Evolutionary conservation across 2,113 vertebrate species (phyloP).

Genomic region (Salminus brasiliensis): DNA sequence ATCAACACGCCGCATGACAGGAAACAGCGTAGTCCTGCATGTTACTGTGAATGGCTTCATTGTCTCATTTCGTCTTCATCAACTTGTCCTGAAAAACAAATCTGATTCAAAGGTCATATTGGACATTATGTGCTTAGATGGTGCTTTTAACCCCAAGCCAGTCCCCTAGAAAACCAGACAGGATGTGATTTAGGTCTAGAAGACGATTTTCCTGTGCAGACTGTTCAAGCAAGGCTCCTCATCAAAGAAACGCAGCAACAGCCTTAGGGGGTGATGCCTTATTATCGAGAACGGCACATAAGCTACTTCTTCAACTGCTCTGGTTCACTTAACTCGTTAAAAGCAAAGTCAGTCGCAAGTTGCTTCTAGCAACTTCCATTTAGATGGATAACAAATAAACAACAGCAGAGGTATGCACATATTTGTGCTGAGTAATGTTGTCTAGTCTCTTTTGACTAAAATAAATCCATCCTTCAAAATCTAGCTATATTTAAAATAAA

Average conservation of each 20-base stretch:
- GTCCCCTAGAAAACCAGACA: background rate
- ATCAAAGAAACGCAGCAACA: background rate
- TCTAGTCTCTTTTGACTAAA: too few species aligned
- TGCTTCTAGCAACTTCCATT: too few species aligned
- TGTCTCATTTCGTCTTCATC: background rate
- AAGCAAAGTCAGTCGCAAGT: too few species aligned
- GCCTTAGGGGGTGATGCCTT: background rate
- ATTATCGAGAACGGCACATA: background rate
- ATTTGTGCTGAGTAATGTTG: too few species aligned
- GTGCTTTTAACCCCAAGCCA: background rate
- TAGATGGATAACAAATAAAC: too few species aligned
- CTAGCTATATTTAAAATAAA: too few species aligned
- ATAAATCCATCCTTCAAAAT: too few species aligned
- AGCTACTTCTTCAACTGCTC: background rate
- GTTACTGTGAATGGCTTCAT: background rate
- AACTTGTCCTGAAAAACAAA: background rate
- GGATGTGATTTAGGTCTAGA: slow-evolving; percentile 3
- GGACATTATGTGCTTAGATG: background rate
- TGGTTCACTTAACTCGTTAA: too few species aligned
- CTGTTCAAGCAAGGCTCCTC: background rate
- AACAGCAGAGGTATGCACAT: too few species aligned
- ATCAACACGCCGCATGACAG: too few species aligned
- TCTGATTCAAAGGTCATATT: background rate
- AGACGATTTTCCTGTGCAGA: background rate
- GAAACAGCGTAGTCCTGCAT: background rate